A percentile compares a stretch with the other conserved stretches of the same genome.
phyloP scores from a whole-genome alignment of 2,888 invertebrate genomes.

The Eumerus sabulonum region DNA sequence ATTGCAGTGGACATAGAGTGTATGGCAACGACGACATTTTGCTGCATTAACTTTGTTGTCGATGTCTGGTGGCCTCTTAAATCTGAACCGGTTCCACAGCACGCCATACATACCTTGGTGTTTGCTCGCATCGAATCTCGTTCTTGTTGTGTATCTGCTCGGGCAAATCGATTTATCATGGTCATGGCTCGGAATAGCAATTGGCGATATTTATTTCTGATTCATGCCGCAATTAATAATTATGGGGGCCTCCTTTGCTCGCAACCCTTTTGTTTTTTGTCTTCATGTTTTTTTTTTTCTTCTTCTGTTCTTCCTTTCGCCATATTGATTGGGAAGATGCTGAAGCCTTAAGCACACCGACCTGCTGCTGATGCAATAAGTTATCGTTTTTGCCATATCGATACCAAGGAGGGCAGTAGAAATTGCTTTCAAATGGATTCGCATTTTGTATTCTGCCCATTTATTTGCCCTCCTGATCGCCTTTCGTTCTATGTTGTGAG shows the following conservation, averaged over 20 bases:
- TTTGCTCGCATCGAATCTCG: neutral
- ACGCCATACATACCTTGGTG: conserved; percentile 2
- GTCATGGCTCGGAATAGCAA: conserved; percentile 59
- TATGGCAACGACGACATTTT: neutral
- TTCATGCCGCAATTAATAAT: conserved; percentile 65
- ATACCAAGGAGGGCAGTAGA: conserved; percentile 15
- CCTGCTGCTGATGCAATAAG: conserved; percentile 52
- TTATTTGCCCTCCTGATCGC: conserved; percentile 19
- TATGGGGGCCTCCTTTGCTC: conserved; percentile 51
- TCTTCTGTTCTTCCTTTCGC: conserved; percentile 14
- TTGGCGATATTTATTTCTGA: conserved; percentile 64
- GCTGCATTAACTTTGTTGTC: conserved; percentile 26
- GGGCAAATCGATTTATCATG: conserved; percentile 44
- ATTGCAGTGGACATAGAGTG: too few relatives aligned
- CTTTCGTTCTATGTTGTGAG: conserved; percentile 26
- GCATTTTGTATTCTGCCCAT: conserved; percentile 5
- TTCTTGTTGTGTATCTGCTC: conserved; percentile 17
- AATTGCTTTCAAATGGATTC: conserved; percentile 28
- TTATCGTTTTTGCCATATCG: conserved; percentile 44
- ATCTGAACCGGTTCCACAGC: conserved; percentile 47
- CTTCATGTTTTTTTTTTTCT: conserved; percentile 18
- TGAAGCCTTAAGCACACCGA: conserved; percentile 40
- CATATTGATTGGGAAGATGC: conserved; percentile 17
- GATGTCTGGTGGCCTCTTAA: conserved; percentile 52
- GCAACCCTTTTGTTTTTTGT: conserved; percentile 9